phyloP scores from a whole-genome alignment of 2,797 vertebrate species.

The Heteromormyrus szaboi region DNA sequence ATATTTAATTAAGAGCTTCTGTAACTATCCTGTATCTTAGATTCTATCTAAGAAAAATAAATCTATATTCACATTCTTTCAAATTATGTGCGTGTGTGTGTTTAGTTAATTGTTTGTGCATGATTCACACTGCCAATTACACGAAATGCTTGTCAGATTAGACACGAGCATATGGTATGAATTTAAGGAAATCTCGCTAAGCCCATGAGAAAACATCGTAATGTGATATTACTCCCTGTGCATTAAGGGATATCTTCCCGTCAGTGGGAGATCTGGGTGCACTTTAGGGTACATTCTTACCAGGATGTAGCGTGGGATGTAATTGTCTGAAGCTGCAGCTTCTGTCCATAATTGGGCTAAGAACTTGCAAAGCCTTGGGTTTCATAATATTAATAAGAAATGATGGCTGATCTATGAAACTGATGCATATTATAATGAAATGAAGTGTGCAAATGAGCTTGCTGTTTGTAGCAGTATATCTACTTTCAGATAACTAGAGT shows the following conservation, averaged over 20 bases:
- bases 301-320: neutral
- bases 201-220: neutral
- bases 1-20: neutral
- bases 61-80: neutral
- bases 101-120: neutral
- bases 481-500: neutral
- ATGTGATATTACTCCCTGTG: neutral
- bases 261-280: neutral
- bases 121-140: neutral
- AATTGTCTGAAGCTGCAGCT: neutral
- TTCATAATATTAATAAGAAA: conserved; percentile 1
- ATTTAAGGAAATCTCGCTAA: neutral
- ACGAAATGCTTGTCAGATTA: neutral
- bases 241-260: neutral
- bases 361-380: neutral
- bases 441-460: neutral
- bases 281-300: neutral
- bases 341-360: neutral
- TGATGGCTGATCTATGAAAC: neutral
- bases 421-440: neutral
- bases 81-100: neutral
- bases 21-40: neutral
- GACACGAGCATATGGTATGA: neutral
- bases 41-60: neutral
- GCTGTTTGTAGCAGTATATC: neutral